Conservation (phyloP, 2,797 vertebrate genomes). For the Hydrolagus colliei region DNA sequence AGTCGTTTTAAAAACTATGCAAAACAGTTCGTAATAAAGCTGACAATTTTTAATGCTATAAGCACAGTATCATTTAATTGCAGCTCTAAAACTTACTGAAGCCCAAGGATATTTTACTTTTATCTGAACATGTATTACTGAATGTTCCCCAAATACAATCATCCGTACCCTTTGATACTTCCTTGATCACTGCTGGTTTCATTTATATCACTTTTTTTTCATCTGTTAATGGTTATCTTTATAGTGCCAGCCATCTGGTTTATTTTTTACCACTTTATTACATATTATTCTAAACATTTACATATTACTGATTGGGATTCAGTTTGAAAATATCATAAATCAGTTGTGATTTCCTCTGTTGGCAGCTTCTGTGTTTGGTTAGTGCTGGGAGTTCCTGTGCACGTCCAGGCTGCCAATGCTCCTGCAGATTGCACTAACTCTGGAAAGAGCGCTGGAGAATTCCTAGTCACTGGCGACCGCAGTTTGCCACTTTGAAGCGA, state of each 20-base stretch:
- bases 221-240: conserved; percentile 34
- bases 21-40: neutral
- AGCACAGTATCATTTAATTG: conserved; percentile 20
- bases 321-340: conserved; percentile 21
- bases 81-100: conserved; percentile 1
- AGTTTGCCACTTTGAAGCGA: neutral
- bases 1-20: neutral
- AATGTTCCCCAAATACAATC: conserved; percentile 22
- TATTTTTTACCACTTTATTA: conserved; percentile 35
- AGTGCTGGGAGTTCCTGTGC: too few species aligned
- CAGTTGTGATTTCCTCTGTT: neutral
- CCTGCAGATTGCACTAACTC: neutral
- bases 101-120: conserved; percentile 5
- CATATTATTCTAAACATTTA: conserved; percentile 35
- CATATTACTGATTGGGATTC: conserved; percentile 33
- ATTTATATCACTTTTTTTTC: conserved; percentile 34
- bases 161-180: conserved; percentile 23
- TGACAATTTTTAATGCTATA: neutral
- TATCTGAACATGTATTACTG: conserved; percentile 19
- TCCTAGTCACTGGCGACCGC: neutral
- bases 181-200: conserved; percentile 29
- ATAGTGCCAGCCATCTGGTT: conserved; percentile 35
- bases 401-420: too few species aligned
- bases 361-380: neutral
- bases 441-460: neutral